phyloP scores from a whole-genome alignment of 1,140 invertebrate species.

The Ditylenchus dipsaci region DNA sequence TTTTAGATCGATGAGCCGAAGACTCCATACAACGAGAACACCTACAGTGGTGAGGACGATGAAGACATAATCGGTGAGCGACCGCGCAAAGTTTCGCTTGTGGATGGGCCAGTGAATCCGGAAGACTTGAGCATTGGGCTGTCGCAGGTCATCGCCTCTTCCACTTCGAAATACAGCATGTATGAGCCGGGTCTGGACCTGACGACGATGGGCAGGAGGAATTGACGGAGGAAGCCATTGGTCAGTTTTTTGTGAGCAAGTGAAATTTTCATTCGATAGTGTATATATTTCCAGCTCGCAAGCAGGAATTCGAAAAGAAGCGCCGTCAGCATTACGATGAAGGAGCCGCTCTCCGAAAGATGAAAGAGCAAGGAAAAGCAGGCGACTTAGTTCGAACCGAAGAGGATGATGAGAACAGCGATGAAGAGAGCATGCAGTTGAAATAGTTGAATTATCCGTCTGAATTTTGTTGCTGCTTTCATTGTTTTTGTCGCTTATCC shows the following conservation, averaged over 20 bases:
- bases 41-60: constrained; percentile 65
- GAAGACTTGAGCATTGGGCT: constrained; percentile 48
- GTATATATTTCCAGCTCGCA: constrained; percentile 21
- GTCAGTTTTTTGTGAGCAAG: too few relatives aligned
- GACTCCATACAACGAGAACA: constrained; percentile 78
- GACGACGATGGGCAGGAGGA: constrained; percentile 33
- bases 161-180: constrained; percentile 10
- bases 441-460: too few relatives aligned
- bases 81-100: constrained; percentile 53
- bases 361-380: constrained; percentile 12
- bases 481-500: too few relatives aligned
- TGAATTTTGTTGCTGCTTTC: too few relatives aligned
- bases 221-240: neutral
- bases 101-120: constrained; percentile 47
- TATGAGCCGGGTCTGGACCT: constrained; percentile 32
- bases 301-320: constrained; percentile 65
- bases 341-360: constrained; percentile 45
- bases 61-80: constrained; percentile 61
- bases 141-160: neutral
- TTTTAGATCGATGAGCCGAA: constrained; percentile 67
- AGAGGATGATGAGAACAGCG: too few relatives aligned
- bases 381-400: too few relatives aligned
- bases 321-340: constrained; percentile 95
- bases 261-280: too few relatives aligned
- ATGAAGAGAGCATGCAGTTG: too few relatives aligned